Base-by-base conservation (phyloP, 2,888 invertebrate species). In the Drosophila demipolita region DNA sequence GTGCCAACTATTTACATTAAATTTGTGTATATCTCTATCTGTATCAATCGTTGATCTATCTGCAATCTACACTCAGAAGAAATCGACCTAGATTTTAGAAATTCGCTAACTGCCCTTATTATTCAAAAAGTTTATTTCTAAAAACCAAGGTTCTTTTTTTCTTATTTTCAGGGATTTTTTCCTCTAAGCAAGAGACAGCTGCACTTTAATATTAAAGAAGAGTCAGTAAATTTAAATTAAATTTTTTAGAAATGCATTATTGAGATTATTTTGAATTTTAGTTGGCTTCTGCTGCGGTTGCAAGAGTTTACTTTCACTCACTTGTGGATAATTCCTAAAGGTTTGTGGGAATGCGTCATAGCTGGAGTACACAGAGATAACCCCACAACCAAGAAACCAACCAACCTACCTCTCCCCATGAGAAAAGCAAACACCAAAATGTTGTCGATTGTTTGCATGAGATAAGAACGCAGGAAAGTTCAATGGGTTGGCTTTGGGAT, bases 371-470 rank as follows among this genome's bases (percentile, higher is more conserved):
- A 23, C 45, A 23, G 4, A 23, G 8, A 4, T 45, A 15, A 45
- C 8, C 45, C 45, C 23, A 23, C 20, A 45, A 72, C 33, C 50
- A 35, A 29, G 29, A 29, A 29, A 33, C 58, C 82, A 71, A 75
- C 81, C 84, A 23, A 79, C 73, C 79, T 80, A 80, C 48, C 36
- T 23, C n/a, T 15, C n/a, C 26, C 40, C 42, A 57, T 40, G 57
- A 42, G 42, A 40, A 42, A 57, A n/a, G 55, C n/a, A 55, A 20
- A 57, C 26, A 55, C 3, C 1, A n/a, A 26, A 23, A 20, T 17
- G 26, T n/a, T 52, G 29, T 69, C 23, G 53, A 67, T 60, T 78
- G 62, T 74, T 75, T 78, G 65, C 33, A 49, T 38, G 58, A 65
- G 76, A 76, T 78, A 76, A 78, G 78, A 76, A 64, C 52, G 48